Evolutionary conservation across 2,888 invertebrate genomes (phyloP), one percentile per base, ranked within the genome.

Genomic region (Lordiphosa andalusiaca): DNA sequence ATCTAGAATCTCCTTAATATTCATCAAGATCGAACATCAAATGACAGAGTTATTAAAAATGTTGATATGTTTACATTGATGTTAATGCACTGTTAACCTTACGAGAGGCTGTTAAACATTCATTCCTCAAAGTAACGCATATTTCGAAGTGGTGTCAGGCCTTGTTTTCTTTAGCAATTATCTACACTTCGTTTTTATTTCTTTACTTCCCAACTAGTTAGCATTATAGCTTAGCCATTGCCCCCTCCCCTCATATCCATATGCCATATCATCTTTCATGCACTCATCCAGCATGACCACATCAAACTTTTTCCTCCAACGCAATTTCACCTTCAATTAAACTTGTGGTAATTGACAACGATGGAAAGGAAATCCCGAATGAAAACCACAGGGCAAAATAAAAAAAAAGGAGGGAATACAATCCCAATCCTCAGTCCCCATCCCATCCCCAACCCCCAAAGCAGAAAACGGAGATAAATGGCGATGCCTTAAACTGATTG

Each of bases 401-500:
- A 50, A 50, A 61, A 50, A 50, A 57, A 44, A 46, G 37, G 46
- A 33, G 46, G 35, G 47, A 70, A 61, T 54, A 69, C 58, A 57
- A 48, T 47, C 39, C 49, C 36, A 52, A 16, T 40, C 39, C 39
- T 46, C 36, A 52, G n/a, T 40, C 39, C 49, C 36, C 49, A 16
- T 40, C 13, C 39, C 38, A 25, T 16, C 16, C 41, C 36, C n/a
- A n/a, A n/a, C 30, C 42, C 25, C 57, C 54, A 58, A 13, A 39
- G 36, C 33, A 30, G 40, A 42, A 35, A 49, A 33, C 39, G 40
- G 52, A 82, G 75, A 84, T 84, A 80, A 82, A 83, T 83, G 77
- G 71, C 70, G 74, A 80, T 83, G 74, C 81, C 81, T 67, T 83
- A 83, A 80, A 81, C 84, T 77, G 78, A 80, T 84, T 81, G 84